These are phyloP conservation scores for Potorous gilbertii DNA, from an alignment of 2,797 vertebrate species.

Conservation along the genomic window DNA sequence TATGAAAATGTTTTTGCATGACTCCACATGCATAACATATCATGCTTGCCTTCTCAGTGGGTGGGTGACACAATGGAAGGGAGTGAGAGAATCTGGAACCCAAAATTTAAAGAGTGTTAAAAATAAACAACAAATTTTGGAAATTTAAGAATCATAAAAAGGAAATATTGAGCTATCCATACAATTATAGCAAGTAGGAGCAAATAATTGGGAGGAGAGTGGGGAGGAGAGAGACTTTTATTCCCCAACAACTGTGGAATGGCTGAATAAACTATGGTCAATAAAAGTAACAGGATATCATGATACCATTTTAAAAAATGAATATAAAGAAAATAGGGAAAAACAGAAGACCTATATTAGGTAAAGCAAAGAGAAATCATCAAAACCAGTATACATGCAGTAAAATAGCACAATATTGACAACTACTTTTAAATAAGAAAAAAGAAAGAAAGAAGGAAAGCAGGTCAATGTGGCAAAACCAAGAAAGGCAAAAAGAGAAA, in stretches of 20 bases:
- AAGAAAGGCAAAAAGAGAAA: neutral
- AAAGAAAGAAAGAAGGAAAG: neutral
- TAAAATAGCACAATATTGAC: neutral
- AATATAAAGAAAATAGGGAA: neutral
- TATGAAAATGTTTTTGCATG: neutral
- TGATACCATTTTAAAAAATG: neutral
- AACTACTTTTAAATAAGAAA: neutral
- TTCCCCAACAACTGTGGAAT: neutral
- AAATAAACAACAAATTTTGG: neutral
- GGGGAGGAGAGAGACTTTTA: neutral
- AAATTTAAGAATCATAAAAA: neutral
- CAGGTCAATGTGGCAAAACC: neutral
- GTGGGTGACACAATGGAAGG: neutral
- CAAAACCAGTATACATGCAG: neutral
- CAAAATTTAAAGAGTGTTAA: neutral
- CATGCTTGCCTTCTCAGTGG: neutral
- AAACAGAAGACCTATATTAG: neutral
- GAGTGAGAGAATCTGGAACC: neutral
- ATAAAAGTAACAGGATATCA: neutral
- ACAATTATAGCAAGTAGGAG: neutral
- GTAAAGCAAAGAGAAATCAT: neutral
- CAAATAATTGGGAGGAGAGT: neutral
- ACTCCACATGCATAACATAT: neutral
- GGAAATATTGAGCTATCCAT: neutral
- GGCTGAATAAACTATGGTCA: neutral